Conservation (phyloP, 2,797 vertebrate genomes). For the Rhynchonycteris naso region DNA sequence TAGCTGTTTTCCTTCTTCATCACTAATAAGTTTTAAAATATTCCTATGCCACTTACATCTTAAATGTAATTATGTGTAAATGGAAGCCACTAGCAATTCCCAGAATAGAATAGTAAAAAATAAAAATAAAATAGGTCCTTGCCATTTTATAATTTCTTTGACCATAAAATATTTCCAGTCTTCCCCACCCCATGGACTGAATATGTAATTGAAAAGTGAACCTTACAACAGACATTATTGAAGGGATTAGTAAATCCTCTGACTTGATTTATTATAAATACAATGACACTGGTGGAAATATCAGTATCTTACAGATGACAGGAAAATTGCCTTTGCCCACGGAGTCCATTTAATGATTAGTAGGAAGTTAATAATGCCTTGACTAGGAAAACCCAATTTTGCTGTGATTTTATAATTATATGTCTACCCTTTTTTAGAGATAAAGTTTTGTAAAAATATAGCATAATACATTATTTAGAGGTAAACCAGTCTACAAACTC, state of each 20-base stretch:
- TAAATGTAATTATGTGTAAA: slow-evolving; percentile 69
- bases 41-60: slow-evolving; percentile 64
- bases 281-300: slow-evolving; percentile 64
- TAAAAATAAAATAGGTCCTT: background rate
- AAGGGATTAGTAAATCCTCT: slow-evolving; percentile 65
- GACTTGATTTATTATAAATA: slow-evolving; percentile 61
- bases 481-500: background rate
- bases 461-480: background rate
- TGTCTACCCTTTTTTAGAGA: slow-evolving; percentile 9
- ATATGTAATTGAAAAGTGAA: slow-evolving; percentile 65
- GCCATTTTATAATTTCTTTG: slow-evolving; percentile 72
- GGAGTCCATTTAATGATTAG: slow-evolving; percentile 71
- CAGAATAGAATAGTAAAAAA: slow-evolving; percentile 62
- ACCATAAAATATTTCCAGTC: slow-evolving; percentile 66
- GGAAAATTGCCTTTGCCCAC: slow-evolving; percentile 60
- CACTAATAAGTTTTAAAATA: slow-evolving; percentile 79
- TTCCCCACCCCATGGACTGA: background rate
- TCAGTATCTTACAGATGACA: slow-evolving; percentile 37
- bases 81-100: slow-evolving; percentile 35
- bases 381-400: slow-evolving; percentile 55
- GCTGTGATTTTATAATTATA: slow-evolving; percentile 45
- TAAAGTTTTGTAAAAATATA: background rate
- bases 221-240: slow-evolving; percentile 59
- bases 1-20: slow-evolving; percentile 80
- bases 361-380: slow-evolving; percentile 36